These are phyloP conservation scores for Cassiopea xamachana DNA, from an alignment of 30 jellyfish, hydroid and myxozoan species.

Conservation along the genomic window DNA sequence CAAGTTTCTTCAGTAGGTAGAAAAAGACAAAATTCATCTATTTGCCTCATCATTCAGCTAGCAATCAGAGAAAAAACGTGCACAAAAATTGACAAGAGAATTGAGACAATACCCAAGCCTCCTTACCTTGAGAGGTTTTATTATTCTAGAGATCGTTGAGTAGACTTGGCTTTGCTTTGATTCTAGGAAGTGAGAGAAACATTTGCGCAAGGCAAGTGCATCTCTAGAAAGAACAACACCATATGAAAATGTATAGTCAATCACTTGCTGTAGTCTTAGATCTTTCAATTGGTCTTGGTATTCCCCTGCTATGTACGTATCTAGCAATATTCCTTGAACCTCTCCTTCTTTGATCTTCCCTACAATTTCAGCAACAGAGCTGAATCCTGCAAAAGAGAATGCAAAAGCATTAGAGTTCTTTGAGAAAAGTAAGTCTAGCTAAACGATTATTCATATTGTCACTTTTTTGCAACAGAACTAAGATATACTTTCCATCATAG, in stretches of 20 bases:
- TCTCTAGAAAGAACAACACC: constrained; percentile 98
- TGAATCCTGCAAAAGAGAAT: constrained; percentile 64
- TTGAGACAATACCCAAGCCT: background rate
- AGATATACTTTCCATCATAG: too few relatives aligned
- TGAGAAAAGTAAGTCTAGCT: background rate
- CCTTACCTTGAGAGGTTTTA: constrained; percentile 88
- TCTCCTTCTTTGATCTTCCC: constrained; percentile 62
- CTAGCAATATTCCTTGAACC: constrained; percentile 93
- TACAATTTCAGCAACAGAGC: constrained; percentile 86
- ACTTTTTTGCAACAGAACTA: too few relatives aligned
- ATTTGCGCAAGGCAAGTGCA: constrained; percentile 75
- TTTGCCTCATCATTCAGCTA: too few relatives aligned
- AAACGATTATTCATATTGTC: background rate
- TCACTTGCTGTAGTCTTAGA: constrained; percentile 88
- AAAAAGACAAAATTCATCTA: too few relatives aligned
- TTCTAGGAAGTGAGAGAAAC: constrained; percentile 78
- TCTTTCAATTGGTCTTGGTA: constrained; percentile 78
- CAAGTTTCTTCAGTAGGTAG: too few relatives aligned
- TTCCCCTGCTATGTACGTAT: constrained; percentile 98
- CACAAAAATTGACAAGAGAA: background rate
- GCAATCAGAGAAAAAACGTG: too few relatives aligned
- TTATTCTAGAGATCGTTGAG: constrained; percentile 85
- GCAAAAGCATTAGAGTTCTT: background rate
- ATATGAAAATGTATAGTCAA: constrained; percentile 90
- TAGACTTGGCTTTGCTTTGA: constrained; percentile 84